Evolutionary conservation across 2,888 invertebrate genomes (phyloP), one percentile per base, ranked within the genome.

Genomic region (Aplocera efformata): DNA sequence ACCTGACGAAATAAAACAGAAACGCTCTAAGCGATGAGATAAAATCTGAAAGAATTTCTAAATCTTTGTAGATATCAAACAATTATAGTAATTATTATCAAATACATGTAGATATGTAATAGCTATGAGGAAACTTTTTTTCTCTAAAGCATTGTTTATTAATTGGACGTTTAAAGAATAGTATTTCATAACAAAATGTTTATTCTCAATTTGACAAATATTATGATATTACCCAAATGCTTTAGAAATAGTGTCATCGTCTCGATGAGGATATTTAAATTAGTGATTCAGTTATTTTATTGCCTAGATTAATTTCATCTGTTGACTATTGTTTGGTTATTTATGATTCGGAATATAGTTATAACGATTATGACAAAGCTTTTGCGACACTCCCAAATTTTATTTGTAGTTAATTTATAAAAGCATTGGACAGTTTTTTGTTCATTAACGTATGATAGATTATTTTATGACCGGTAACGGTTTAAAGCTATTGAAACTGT

Each of bases 301-400:
- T 23, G 42, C 34, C 17, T 8, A 31, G 22, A 41, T 37, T 39
- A 43, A 45, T 33, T 32, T 37, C 21, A 27, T 25, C 37, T 42
- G 21, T 41, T 42, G 27, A 45, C 34, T 43, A 35, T 48, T 42
- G 42, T 32, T 48, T 38, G 23, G 8, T 28, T 31, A 44, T 48
- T 48, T 45, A 50, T 35, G 48, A 47, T 42, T 36, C n/a, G n/a
- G n/a, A n/a, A 36, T 25, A 35, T 34, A 32, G 48, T 43, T 41
- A 33, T 43, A 42, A 26, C 17, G 17, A 24, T 32, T 39, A 42
- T 50, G 41, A 51, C 49, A 43, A 48, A 37, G 32, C 23, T 29
- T 7, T 36, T 11, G 42, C 38, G 34, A 38, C 42, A 47, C 43
- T 32, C 48, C 46, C 20, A n/a, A 27, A 25, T 11, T 17, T 32